Evolutionary conservation across 2,888 invertebrate genomes (phyloP), one percentile per base, ranked within the genome.

Genomic region (Cerastis rubricosa): DNA sequence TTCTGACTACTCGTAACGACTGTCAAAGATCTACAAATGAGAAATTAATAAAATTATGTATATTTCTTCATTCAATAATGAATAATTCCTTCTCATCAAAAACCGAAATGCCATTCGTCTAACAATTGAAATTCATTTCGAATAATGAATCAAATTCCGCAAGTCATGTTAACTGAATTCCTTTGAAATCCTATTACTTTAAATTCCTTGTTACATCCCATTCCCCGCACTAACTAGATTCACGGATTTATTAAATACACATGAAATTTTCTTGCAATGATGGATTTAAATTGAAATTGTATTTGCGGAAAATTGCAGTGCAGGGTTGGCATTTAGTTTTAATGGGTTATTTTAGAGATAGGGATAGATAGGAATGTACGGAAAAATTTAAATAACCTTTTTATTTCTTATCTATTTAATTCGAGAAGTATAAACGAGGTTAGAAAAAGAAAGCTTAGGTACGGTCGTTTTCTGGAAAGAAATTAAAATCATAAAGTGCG

Each of bases 231-330:
- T 67, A 49, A 64, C 54, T 72, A 57, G 77, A 65, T 81, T 57
- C 57, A 49, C 22, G 77, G 65, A 59, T 65, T 77, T 71, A 82
- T 82, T 83, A 81, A 76, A 81, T 57, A 72, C 43, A 69, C 35
- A 43, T 35, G 40, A 51, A 35, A 59, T 25, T 43, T 51, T 59
- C 47, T 14, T 29, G 25, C n/a, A 61, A 68, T 57, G 25, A 66
- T 40, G 40, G 11, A 47, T 69, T 45, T 9, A 73, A 64, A 68
- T 71, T 45, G n/a, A n/a, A 65, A 68, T 2, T 14, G 7, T 68
- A 61, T 70, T 61, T 57, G n/a, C 40, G 25, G 64, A 49, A 65
- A 57, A 73, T 67, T 79, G 35, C 29, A 51, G 35, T 64, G 43
- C 29, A 17, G 12, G 12, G 19, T 65, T 80, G 74, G 49, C 12